Conservation (phyloP, 2,113 vertebrate species). For the Scomber colias region DNA sequence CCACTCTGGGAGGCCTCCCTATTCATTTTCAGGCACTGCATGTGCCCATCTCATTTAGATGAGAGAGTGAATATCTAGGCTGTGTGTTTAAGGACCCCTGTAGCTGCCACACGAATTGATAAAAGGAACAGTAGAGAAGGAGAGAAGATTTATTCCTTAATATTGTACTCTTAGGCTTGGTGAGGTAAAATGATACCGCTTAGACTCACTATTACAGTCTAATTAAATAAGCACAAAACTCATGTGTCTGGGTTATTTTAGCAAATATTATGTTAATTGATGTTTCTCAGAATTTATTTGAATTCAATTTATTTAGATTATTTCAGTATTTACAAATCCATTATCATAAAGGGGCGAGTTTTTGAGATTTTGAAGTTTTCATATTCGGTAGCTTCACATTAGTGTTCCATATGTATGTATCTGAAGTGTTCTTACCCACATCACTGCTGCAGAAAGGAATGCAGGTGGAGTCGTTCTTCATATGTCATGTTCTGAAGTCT, state of each 20-base stretch:
- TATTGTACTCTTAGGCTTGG: background rate
- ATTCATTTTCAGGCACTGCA: constrained; percentile 50
- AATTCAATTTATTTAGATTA: too few species aligned
- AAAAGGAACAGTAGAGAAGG: constrained; percentile 12
- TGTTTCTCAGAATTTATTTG: background rate
- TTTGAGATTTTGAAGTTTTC: too few species aligned
- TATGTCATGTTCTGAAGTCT: too few species aligned
- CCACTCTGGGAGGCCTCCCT: constrained; percentile 53
- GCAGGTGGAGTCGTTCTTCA: too few species aligned
- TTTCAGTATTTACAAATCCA: background rate
- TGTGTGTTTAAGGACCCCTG: constrained; percentile 64
- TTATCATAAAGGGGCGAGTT: background rate
- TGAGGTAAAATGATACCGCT: background rate
- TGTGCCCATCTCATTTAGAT: constrained; percentile 60
- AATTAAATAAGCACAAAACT: background rate
- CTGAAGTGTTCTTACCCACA: too few species aligned
- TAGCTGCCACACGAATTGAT: constrained; percentile 43
- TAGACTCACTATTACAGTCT: constrained; percentile 5
- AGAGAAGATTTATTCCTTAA: constrained; percentile 11
- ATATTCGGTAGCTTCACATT: too few species aligned
- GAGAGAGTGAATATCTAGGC: constrained; percentile 68
- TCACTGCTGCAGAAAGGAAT: too few species aligned
- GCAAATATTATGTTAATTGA: background rate
- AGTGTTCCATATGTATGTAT: too few species aligned
- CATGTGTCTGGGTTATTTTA: background rate